A percentile compares a stretch with the other conserved stretches of the same genome.
phyloP scores from a whole-genome alignment of 1,140 invertebrate genomes.

The Drosophila varians region DNA sequence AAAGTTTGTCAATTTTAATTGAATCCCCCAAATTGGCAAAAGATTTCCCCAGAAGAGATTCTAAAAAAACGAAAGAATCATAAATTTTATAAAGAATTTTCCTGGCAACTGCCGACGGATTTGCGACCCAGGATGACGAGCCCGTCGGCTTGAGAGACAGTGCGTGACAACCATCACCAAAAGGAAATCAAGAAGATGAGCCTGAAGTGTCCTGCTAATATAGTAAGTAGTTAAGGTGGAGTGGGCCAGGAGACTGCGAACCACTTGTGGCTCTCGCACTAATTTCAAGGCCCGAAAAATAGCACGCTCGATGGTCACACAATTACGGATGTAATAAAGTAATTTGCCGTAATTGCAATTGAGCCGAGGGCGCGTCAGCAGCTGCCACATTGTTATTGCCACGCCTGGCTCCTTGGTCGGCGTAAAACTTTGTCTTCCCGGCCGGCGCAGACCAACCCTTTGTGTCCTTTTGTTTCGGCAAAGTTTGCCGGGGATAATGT shows the following conservation, averaged over 20 bases:
- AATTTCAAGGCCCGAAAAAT: constrained; percentile 74
- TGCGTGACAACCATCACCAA: constrained; percentile 25
- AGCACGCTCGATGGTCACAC: constrained; percentile 82
- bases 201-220: neutral
- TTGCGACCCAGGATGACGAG: constrained; percentile 9
- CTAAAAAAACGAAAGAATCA: no score
- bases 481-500: constrained; percentile 61
- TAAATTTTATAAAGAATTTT: no score
- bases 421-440: constrained; percentile 45
- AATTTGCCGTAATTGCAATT: constrained; percentile 83
- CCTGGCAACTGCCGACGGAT: constrained; percentile 49
- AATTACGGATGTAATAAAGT: constrained; percentile 83
- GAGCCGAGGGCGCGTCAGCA: constrained; percentile 60
- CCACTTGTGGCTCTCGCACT: constrained; percentile 73
- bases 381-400: constrained; percentile 17
- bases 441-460: constrained; percentile 34
- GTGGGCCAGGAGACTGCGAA: constrained; percentile 24
- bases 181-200: neutral
- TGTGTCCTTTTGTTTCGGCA: constrained; percentile 47
- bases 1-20: no score
- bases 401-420: neutral
- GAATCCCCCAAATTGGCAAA: no score
- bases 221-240: constrained; percentile 1
- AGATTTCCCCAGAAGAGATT: no score
- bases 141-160: constrained; percentile 30